Evolutionary conservation across 2,113 vertebrate genomes (phyloP).

Genomic region (Ariopsis seemanni): DNA sequence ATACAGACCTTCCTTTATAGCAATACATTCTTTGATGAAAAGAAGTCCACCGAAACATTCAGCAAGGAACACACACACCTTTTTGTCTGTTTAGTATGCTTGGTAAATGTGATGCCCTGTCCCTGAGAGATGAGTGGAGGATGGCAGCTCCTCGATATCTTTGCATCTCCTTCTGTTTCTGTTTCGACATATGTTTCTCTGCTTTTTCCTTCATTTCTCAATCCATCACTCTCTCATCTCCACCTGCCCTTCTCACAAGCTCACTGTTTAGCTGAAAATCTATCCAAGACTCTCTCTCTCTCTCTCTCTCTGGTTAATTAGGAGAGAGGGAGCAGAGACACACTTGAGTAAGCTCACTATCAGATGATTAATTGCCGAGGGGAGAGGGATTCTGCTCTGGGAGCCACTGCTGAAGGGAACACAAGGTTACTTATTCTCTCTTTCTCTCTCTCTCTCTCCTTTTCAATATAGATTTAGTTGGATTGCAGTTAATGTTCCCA

Average conservation of each 20-base stretch:
- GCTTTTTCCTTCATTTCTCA: conserved; percentile 30
- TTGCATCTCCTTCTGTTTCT: conserved; percentile 50
- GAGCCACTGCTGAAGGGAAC: conserved; percentile 64
- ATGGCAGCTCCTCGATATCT: conserved; percentile 68
- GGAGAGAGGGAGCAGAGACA: conserved; percentile 70
- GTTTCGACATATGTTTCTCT: conserved; percentile 53
- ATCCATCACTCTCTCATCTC: conserved; percentile 19
- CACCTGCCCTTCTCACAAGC: conserved; percentile 20
- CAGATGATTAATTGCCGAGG: conserved; percentile 79
- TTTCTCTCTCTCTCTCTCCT: conserved; percentile 3
- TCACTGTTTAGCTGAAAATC: conserved; percentile 37
- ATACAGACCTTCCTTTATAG: not conserved
- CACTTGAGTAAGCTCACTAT: conserved; percentile 76
- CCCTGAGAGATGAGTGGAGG: conserved; percentile 53
- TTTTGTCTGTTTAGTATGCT: conserved; percentile 56
- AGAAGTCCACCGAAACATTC: conserved; percentile 11
- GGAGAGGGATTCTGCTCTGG: conserved; percentile 66
- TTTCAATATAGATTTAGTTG: conserved; percentile 47
- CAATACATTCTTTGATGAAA: not conserved
- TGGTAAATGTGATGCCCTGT: conserved; percentile 65
- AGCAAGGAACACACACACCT: conserved; percentile 16
- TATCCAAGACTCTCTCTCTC: conserved; percentile 12
- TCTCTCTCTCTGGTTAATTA: conserved; percentile 67
- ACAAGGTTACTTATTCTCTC: conserved; percentile 68
- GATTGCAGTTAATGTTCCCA: conserved; percentile 34